A percentile compares a stretch with the other conserved stretches of the same genome.
These are phyloP conservation scores for Embiotoca jacksoni DNA, from an alignment of 2,113 vertebrate species.

Conservation along the genomic window DNA sequence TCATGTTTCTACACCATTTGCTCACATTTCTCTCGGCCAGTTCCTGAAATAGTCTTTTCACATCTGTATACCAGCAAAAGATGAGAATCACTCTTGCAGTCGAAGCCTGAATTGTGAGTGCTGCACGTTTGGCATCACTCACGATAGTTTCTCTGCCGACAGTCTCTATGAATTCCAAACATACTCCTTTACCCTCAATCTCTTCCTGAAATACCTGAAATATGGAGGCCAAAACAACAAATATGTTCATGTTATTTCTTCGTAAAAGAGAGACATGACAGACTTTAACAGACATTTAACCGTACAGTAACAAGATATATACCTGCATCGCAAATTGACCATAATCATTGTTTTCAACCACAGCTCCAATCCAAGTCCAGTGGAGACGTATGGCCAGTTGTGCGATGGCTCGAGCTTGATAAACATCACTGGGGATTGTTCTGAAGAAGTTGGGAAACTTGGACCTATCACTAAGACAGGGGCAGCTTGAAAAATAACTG, in stretches of 20 bases:
- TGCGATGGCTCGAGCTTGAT: conserved; percentile 81
- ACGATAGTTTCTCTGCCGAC: conserved; percentile 70
- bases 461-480: conserved; percentile 80
- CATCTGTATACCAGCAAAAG: conserved; percentile 80
- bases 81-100: conserved; percentile 81
- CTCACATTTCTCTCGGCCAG: conserved; percentile 77
- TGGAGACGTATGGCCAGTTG: conserved; percentile 76
- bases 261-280: background rate
- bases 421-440: conserved; percentile 84
- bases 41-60: conserved; percentile 77
- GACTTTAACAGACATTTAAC: too few species aligned
- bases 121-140: conserved; percentile 72
- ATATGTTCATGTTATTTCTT: background rate
- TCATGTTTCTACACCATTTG: background rate
- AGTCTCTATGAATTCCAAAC: conserved; percentile 81
- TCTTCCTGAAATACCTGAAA: conserved; percentile 79
- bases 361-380: conserved; percentile 86
- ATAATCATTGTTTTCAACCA: conserved; percentile 81
- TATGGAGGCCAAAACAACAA: background rate
- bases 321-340: conserved; percentile 77
- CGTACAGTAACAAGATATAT: conserved; percentile 8
- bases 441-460: conserved; percentile 84
- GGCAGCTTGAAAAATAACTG: conserved; percentile 82
- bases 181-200: conserved; percentile 66
- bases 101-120: conserved; percentile 73